Conservation (phyloP, 2,888 invertebrate genomes). For the Epinotia ramella region DNA sequence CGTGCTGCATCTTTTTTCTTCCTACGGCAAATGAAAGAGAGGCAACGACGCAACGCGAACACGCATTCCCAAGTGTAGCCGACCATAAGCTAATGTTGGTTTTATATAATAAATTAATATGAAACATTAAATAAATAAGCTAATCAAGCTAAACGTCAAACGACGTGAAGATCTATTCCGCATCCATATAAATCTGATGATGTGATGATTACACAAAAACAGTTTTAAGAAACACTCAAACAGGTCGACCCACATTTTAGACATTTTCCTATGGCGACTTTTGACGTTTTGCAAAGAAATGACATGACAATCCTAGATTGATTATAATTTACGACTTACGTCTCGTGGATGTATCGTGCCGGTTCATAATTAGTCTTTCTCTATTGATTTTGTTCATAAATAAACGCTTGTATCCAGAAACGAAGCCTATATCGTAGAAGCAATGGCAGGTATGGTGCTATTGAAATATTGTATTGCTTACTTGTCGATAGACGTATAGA, state of each 20-base stretch:
- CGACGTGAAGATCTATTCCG: neutral
- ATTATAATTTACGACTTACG: too few species aligned
- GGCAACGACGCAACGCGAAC: too few species aligned
- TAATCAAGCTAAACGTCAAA: conserved; percentile 17
- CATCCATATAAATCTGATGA: neutral
- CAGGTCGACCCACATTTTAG: conserved; percentile 14
- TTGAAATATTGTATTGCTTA: conserved; percentile 6
- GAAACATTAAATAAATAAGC: too few species aligned
- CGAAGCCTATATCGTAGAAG: neutral
- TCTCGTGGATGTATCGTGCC: conserved; percentile 34
- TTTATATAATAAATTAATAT: too few species aligned
- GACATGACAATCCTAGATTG: too few species aligned
- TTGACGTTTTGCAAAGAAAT: conserved; percentile 9
- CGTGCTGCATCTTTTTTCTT: too few species aligned
- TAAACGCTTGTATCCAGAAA: conserved; percentile 14
- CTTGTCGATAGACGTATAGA: conserved; percentile 18
- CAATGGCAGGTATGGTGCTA: conserved; percentile 37
- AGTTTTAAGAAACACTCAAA: neutral
- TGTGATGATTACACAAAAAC: too few species aligned
- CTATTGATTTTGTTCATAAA: conserved; percentile 41
- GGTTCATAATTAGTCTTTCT: conserved; percentile 36
- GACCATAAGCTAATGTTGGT: too few species aligned
- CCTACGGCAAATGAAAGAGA: too few species aligned
- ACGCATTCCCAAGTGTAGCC: too few species aligned
- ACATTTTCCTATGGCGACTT: conserved; percentile 7